Evolutionary conservation across 2,888 invertebrate species (phyloP), one percentile per base, ranked within the genome.

Genomic region (Scrobipalpa costella): DNA sequence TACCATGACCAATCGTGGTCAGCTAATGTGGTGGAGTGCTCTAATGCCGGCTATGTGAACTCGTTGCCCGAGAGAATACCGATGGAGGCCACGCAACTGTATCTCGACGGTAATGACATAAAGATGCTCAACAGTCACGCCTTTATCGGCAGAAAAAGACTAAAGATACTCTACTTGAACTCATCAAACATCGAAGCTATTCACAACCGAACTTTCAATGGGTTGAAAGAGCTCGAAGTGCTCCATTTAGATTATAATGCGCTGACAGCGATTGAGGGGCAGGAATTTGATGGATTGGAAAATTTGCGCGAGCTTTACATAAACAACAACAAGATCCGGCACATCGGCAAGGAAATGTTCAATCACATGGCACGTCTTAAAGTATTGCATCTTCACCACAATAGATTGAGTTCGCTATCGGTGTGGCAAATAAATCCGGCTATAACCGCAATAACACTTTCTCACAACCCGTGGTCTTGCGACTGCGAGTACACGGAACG

Each of bases 1-100:
- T 97, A 96, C 88, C 96, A 96, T 80, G 97, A 97, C 84, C 95
- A 96, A 79, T 95, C 95, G 27, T 97, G 96, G 96, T 94, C 95
- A 55, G 96, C 96, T 19, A 97, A 97, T 87, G 95, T 97, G 58
- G 96, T 97, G 61, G 96, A 96, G 83, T 97, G 97, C 79, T 95
- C 95, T 58, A 92, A 91, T 66, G 93, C 94, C 68, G 95, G 94
- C 60, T 95, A 95, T 83, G 88, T 93, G 60, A 93, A 93, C 76
- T 92, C 91, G 75, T 90, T 97, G 71, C 96, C 96, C 19, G 95
- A 95, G 70, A 94, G 94, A 87, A 95, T 98, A 79, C 97, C 97
- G 9, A 97, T 97, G 96, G 96, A 97, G 80, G 96, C 97, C 66
- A 97, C 97, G n/a, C 95, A 96, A 80, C 92, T 97, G 70, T 96